phyloP scores from a whole-genome alignment of 2,888 invertebrate species.

The Chloroclystis v-ata region DNA sequence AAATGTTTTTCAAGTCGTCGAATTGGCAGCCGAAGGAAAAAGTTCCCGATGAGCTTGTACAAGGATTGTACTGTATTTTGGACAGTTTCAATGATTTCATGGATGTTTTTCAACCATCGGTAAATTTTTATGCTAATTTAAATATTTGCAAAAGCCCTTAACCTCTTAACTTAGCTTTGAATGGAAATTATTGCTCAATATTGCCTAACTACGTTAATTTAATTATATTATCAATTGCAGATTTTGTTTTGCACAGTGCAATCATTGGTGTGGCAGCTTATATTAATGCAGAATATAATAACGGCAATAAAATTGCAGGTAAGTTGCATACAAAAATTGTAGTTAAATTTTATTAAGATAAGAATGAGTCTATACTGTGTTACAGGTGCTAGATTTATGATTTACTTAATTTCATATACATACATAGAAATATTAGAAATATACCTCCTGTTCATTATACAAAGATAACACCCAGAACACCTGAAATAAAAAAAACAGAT shows the following conservation, averaged over 20 bases:
- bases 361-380: no score
- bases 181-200: no score
- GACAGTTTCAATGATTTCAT: conserved; percentile 42
- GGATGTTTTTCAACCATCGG: conserved; percentile 44
- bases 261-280: conserved; percentile 43
- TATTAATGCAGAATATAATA: conserved; percentile 46
- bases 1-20: conserved; percentile 6
- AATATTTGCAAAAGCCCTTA: no score
- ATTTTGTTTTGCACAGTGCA: conserved; percentile 46
- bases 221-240: conserved; percentile 29
- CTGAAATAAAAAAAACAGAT: no score
- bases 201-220: background rate
- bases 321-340: no score
- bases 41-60: conserved; percentile 30
- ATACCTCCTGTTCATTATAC: no score
- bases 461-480: no score
- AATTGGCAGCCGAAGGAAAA: conserved; percentile 4
- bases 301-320: conserved; percentile 46
- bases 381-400: no score
- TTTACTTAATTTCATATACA: no score
- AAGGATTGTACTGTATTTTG: conserved; percentile 38
- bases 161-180: no score
- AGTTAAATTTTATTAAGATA: no score
- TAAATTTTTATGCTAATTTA: conserved; percentile 27
- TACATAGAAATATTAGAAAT: no score